These are phyloP conservation scores for Pollenia amentaria DNA, from an alignment of 2,888 invertebrate species.

Conservation along the genomic window DNA sequence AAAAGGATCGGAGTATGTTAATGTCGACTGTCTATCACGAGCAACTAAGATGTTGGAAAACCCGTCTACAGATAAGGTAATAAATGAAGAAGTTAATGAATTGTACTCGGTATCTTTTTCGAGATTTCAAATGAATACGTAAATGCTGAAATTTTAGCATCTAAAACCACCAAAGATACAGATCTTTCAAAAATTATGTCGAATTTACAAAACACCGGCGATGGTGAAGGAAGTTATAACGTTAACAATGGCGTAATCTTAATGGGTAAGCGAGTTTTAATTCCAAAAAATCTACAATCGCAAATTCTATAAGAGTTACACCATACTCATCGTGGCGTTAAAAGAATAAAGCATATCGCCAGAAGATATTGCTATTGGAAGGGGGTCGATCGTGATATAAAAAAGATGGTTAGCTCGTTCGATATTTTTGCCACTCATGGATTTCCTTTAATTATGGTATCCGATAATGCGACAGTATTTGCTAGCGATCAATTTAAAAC, in stretches of 20 bases:
- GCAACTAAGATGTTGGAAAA: too few relatives aligned
- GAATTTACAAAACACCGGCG: background rate
- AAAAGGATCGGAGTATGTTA: too few relatives aligned
- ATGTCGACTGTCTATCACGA: too few relatives aligned
- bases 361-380: background rate
- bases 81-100: too few relatives aligned
- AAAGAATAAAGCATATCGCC: too few relatives aligned
- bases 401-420: background rate
- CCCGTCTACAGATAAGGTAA: too few relatives aligned
- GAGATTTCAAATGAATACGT: background rate
- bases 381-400: background rate
- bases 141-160: background rate
- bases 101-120: too few relatives aligned
- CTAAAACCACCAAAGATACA: background rate
- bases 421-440: slow-evolving; percentile 33
- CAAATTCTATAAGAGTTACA: too few relatives aligned
- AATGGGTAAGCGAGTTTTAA: background rate
- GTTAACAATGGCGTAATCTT: background rate
- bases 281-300: too few relatives aligned
- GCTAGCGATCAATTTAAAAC: background rate
- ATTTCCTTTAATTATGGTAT: slow-evolving; percentile 48
- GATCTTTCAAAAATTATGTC: too few relatives aligned
- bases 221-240: background rate
- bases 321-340: too few relatives aligned
- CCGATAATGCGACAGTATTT: slow-evolving; percentile 1